Base-by-base conservation (phyloP, 2,888 invertebrate genomes). In the Belgica antarctica region DNA sequence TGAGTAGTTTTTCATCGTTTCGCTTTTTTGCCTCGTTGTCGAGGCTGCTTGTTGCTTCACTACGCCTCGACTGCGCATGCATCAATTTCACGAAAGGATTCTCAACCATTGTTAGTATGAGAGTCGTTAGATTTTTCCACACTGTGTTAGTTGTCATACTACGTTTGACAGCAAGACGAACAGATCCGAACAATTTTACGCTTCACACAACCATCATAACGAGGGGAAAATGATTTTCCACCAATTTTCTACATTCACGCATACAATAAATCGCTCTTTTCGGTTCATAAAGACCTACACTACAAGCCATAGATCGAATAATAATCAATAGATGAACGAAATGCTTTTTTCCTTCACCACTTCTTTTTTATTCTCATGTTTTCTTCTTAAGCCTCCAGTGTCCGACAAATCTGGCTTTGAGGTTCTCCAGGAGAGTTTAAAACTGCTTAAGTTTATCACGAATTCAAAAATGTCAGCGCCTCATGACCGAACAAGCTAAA, bases 1-100 rank as follows among this genome's bases (percentile, higher is more conserved):
- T 46, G 65, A 68, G 68, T 68, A 68, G 68, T 68, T 68, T 68
- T 68, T 68, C 31, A 19, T 65, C 65, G 65, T 68, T 46, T 65
- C 63, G 34, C 31, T 19, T 22, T 62, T 62, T 62, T 28, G 41
- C 36, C 25, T 65, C 65, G 22, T 46, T 34, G 36, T 66, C 65
- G 36, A 41, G 46, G 57, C 22, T 68, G 68, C 68, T 68, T 68
- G 68, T 68, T 68, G 68, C 68, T 68, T 68, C 57, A 31, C 25
- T n/a, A 17, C 22, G 22, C 5, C 3, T 1, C 10, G 4, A 31
- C 1, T 12, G 68, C 68, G 68, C 68, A 65, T 65, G 47, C 22
- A 17, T 7, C 7, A 10, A 41, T 15, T 65, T 3, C 12, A 25
- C 65, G 65, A 65, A 57, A 68, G 68, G 68, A 68, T 57, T 57